Conservation (phyloP, 2,797 vertebrate species). For the Acanthiza pusilla region DNA sequence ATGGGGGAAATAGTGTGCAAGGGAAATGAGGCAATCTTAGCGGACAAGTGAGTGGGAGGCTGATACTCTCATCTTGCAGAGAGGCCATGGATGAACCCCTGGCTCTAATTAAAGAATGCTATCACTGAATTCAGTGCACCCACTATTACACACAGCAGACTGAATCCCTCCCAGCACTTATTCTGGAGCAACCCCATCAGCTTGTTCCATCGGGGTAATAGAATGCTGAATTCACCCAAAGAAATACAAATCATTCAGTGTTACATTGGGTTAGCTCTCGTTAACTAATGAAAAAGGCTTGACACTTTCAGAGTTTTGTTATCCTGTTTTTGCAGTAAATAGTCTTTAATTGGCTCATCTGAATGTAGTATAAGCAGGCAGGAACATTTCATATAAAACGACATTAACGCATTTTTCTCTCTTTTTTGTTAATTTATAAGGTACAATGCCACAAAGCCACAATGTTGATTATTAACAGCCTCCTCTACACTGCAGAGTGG, state of each 20-base stretch:
- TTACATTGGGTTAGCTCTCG: not conserved
- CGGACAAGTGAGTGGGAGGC: not conserved
- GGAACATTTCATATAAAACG: not conserved
- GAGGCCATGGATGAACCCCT: not conserved
- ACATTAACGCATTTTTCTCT: not conserved
- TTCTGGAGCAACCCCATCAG: not conserved
- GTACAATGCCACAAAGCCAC: not conserved
- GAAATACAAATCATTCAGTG: not conserved
- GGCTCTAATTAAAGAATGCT: not conserved
- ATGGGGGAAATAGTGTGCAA: not conserved
- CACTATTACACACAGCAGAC: not conserved
- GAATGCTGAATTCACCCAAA: not conserved
- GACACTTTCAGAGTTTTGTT: not conserved
- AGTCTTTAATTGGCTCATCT: not conserved
- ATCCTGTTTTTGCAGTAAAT: not conserved
- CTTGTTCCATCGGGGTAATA: not conserved
- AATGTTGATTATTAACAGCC: constrained; percentile 4
- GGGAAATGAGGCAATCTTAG: not conserved
- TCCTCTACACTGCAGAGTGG: not conserved
- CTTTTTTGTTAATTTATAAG: not conserved
- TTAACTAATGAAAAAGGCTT: not conserved
- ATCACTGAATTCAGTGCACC: not conserved
- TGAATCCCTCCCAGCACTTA: not conserved
- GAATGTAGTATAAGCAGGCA: not conserved
- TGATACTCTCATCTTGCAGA: not conserved